These are phyloP conservation scores for Chalcis sispes DNA, from an alignment of 2,888 invertebrate genomes.

Conservation along the genomic window DNA sequence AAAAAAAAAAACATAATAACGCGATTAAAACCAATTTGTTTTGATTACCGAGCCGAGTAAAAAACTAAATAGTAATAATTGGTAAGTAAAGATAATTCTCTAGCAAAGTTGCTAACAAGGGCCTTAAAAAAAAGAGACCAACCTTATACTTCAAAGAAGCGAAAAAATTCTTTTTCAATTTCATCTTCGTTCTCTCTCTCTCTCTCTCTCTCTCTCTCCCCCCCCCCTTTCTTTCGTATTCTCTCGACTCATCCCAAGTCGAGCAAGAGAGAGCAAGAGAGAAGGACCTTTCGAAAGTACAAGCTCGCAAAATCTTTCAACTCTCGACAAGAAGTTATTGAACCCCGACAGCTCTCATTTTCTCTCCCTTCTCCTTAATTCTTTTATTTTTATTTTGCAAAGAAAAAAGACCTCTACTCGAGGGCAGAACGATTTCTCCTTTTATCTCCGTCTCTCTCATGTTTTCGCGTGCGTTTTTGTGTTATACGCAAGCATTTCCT, in stretches of 20 bases:
- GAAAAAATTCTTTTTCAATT: constrained; percentile 33
- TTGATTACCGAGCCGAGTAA: no score
- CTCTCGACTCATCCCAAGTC: no score
- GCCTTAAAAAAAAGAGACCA: constrained; percentile 6
- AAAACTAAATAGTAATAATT: no score
- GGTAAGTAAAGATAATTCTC: no score
- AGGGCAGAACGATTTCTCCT: not conserved
- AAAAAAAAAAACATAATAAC: not conserved
- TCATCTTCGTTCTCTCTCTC: constrained; percentile 4
- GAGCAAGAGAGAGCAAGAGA: not conserved
- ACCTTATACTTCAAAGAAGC: constrained; percentile 16
- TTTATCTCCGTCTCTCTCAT: not conserved
- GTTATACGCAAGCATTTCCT: constrained; percentile 58
- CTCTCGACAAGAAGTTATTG: constrained; percentile 49
- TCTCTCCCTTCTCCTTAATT: constrained; percentile 41
- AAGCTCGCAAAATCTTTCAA: constrained; percentile 10
- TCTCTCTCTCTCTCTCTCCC: constrained; percentile 5
- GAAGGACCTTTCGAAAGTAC: not conserved
- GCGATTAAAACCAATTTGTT: no score
- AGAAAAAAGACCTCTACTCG: not conserved
- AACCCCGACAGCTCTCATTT: constrained; percentile 53
- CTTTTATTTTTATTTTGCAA: constrained; percentile 45
- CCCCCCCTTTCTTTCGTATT: no score
- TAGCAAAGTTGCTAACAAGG: constrained; percentile 25
- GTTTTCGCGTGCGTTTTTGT: constrained; percentile 48